Evolutionary conservation across 2,888 invertebrate genomes (phyloP).

Genomic region (Calameuta idolon): DNA sequence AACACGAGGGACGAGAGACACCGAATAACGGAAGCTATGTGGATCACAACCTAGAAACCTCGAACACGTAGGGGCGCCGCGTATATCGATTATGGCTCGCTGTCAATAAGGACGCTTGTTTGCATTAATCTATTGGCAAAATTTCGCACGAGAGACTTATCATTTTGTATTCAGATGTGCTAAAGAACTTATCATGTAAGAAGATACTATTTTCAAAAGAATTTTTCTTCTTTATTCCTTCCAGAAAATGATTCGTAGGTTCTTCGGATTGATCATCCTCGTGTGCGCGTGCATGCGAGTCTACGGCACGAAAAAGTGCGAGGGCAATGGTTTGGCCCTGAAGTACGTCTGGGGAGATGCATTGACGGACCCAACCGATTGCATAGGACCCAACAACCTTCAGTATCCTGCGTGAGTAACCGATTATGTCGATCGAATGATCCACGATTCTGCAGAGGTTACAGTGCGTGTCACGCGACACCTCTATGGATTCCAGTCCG

Average conservation of each 20-base stretch:
- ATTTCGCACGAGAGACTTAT: no score
- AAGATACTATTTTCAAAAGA: no score
- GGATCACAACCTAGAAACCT: conserved; percentile 63
- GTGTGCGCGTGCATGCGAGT: conserved; percentile 36
- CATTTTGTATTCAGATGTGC: no score
- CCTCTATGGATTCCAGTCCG: no score
- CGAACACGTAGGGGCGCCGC: conserved; percentile 38
- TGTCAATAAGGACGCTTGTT: not conserved
- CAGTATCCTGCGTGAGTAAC: conserved; percentile 84
- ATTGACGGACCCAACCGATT: conserved; percentile 80
- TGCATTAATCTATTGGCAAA: no score
- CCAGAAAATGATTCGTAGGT: conserved; percentile 28
- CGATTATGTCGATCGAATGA: no score
- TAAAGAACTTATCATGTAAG: no score
- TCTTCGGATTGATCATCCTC: conserved; percentile 48
- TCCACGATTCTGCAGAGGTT: no score
- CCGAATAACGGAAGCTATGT: conserved; percentile 54
- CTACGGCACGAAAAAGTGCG: conserved; percentile 66
- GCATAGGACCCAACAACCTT: conserved; percentile 84
- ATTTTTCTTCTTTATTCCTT: no score
- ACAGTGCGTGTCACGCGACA: no score
- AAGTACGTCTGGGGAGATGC: conserved; percentile 93
- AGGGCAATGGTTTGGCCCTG: conserved; percentile 74
- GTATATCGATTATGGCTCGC: conserved; percentile 1
- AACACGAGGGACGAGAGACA: no score